phyloP scores from a whole-genome alignment of 2,888 invertebrate species.

The Caradrina kadenii region DNA sequence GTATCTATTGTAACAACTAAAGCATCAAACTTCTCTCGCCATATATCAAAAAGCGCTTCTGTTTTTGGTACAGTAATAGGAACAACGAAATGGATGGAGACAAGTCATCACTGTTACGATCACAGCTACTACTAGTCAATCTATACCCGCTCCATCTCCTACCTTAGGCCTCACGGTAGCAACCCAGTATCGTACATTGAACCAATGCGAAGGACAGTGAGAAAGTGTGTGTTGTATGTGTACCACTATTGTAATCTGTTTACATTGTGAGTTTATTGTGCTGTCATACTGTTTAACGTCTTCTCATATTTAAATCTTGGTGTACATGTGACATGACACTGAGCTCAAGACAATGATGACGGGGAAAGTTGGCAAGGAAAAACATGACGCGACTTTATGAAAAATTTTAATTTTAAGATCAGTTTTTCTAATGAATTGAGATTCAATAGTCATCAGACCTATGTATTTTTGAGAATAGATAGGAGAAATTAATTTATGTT shows the following conservation, averaged over 20 bases:
- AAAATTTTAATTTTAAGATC: not conserved
- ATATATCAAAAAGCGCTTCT: too few relatives aligned
- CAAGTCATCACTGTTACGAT: too few relatives aligned
- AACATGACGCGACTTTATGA: not conserved
- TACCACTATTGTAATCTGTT: conserved; percentile 62
- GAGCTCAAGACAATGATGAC: conserved; percentile 10
- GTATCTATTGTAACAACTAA: too few relatives aligned
- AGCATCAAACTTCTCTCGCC: too few relatives aligned
- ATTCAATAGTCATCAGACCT: not conserved
- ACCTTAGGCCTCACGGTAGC: conserved; percentile 52
- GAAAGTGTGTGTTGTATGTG: conserved; percentile 72
- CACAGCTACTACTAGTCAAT: too few relatives aligned
- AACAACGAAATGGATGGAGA: too few relatives aligned
- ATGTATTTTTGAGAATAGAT: not conserved
- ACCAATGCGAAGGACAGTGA: conserved; percentile 79
- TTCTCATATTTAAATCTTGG: conserved; percentile 47
- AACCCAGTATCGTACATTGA: conserved; percentile 80
- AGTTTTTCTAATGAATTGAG: too few relatives aligned
- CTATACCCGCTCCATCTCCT: conserved; percentile 31
- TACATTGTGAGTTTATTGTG: conserved; percentile 58
- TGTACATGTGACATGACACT: conserved; percentile 20
- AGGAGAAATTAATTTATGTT: too few relatives aligned
- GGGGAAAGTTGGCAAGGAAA: conserved; percentile 11
- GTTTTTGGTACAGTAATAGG: too few relatives aligned
- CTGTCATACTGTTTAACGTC: conserved; percentile 55